Percentiles rank a stretch among this genome's conserved stretches.
phyloP scores from a whole-genome alignment of 2,888 invertebrate genomes.

The Acrobasis repandana region DNA sequence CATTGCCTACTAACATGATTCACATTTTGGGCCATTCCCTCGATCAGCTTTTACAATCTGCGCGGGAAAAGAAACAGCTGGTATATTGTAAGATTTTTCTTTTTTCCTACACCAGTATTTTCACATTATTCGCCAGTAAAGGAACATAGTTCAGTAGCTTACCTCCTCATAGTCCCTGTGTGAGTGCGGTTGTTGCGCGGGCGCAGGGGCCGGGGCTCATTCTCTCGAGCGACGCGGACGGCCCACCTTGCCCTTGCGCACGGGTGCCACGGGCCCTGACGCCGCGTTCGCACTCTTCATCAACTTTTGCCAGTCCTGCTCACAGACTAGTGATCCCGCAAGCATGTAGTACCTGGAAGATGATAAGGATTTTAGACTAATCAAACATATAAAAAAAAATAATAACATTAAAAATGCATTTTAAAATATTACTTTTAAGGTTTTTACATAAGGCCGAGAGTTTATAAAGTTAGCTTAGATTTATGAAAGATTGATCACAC shows the following conservation, averaged over 20 bases:
- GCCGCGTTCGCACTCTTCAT: conserved; percentile 88
- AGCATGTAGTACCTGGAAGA: conserved; percentile 91
- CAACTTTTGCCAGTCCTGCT: conserved; percentile 97
- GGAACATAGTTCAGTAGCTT: conserved; percentile 27
- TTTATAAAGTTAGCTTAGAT: too few relatives aligned
- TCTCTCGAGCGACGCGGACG: conserved; percentile 94
- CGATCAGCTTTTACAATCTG: too few relatives aligned
- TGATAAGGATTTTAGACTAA: background rate
- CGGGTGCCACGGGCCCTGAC: conserved; percentile 85
- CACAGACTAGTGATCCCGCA: conserved; percentile 95
- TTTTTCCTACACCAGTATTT: too few relatives aligned
- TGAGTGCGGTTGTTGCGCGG: conserved; percentile 61
- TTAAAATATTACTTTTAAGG: too few relatives aligned
- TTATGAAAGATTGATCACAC: too few relatives aligned
- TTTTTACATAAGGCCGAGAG: too few relatives aligned
- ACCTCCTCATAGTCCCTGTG: conserved; percentile 78
- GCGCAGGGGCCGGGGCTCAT: conserved; percentile 82
- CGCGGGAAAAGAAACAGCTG: too few relatives aligned
- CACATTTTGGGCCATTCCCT: too few relatives aligned
- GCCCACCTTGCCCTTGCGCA: conserved; percentile 95
- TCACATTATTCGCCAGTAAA: too few relatives aligned
- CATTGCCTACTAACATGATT: too few relatives aligned
- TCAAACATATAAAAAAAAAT: background rate
- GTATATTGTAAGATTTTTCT: too few relatives aligned
- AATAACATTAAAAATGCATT: background rate